Evolutionary conservation across 2,797 vertebrate genomes (phyloP), one percentile per base, ranked within the genome.

Genomic region (Vespertilio murinus): DNA sequence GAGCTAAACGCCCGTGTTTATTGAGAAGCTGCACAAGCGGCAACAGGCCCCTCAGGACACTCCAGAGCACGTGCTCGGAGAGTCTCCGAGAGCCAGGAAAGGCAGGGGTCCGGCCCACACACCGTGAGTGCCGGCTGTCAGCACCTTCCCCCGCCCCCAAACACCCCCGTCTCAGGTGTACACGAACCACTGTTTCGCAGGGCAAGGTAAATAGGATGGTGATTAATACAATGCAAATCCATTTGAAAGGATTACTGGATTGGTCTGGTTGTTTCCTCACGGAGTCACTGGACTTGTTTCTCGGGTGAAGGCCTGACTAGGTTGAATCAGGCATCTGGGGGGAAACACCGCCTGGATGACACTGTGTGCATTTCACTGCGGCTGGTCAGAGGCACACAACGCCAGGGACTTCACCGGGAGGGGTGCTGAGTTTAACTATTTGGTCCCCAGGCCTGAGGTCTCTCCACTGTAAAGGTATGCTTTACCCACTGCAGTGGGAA

Each of bases 1-100:
- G 45, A 95, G 74, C 82, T 93, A 45, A 96, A 90, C 80, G 78
- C 83, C 85, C 56, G 0, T n/a, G 40, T 69, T 90, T 79, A 90
- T 80, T 88, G 95, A 38, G 47, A 88, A 95, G 90, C 30, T 2
- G 1, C 18, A 45, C 49, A 87, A 56, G 75, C 49, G 64, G 38
- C 40, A 35, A n/a, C 18, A 18, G 35, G 81, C 80, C 33, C 81
- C 70, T 90, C 47, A 64, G 69, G 83, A 59, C 67, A 67, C 67
- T 65, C 18, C 0, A 30, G 52, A 42, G 80, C 13, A 7, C 25
- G 18, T 12, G 8, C 49, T 88, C 38, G 52, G 0, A 3, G 49
- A 87, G 10, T 74, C 25, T 42, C 69, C 14, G n/a, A 18, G 30
- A 30, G 54, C 47, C 17, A n/a, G 65, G 16, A 61, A 35, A 38